Conservation (phyloP, 2,113 vertebrate genomes). For the Hirundichthys speculiger region DNA sequence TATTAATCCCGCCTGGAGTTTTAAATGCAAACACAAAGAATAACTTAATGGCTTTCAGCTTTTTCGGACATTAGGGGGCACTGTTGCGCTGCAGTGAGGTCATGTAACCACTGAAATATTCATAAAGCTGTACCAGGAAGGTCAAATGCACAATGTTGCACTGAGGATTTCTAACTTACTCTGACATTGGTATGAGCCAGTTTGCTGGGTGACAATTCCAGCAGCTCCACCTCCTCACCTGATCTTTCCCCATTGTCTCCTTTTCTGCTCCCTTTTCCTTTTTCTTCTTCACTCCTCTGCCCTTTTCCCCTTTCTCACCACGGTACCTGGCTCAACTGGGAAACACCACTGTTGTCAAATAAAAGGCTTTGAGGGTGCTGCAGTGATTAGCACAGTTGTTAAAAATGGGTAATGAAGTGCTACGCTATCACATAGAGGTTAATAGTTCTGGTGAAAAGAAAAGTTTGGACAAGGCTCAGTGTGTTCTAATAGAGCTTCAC, state of each 20-base stretch:
- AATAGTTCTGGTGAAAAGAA: conserved; percentile 27
- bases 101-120: conserved; percentile 11
- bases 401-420: conserved; percentile 57
- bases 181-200: conserved; percentile 52
- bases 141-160: conserved; percentile 40
- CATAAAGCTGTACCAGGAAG: conserved; percentile 19
- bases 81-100: conserved; percentile 48
- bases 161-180: conserved; percentile 51
- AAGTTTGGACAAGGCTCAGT: conserved; percentile 13
- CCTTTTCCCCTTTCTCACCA: conserved; percentile 56
- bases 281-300: conserved; percentile 3
- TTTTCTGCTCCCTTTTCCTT: conserved; percentile 18
- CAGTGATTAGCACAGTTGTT: conserved; percentile 51
- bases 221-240: conserved; percentile 72
- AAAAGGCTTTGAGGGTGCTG: conserved; percentile 25
- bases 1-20: neutral
- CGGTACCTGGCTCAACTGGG: conserved; percentile 38
- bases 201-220: conserved; percentile 36
- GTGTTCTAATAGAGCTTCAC: conserved; percentile 10
- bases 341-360: conserved; percentile 39
- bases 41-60: neutral
- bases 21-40: neutral
- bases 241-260: conserved; percentile 48
- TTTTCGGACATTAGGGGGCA: conserved; percentile 48
- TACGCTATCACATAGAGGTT: conserved; percentile 36